Conservation (phyloP, 2,888 invertebrate genomes). For the Cheilosia grossa region DNA sequence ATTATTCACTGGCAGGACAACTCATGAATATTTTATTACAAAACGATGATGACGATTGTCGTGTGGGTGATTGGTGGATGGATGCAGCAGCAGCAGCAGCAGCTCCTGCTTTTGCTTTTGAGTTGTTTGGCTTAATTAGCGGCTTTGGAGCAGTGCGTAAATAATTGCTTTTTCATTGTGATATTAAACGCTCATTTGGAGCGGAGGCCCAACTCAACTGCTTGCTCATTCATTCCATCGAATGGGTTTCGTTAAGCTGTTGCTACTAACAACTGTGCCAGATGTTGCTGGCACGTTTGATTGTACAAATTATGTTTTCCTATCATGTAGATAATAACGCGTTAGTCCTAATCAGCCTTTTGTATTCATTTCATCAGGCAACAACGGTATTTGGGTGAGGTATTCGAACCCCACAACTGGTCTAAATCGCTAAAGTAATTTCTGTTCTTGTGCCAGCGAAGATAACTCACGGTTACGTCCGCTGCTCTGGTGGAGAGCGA, state of each 20-base stretch:
- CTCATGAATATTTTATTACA: constrained; percentile 45
- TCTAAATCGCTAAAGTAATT: background rate
- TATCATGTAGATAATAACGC: background rate
- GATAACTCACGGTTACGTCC: no score
- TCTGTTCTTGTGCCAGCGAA: background rate
- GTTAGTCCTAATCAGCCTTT: constrained; percentile 8
- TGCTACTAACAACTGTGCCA: constrained; percentile 24
- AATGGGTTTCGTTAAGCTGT: constrained; percentile 29
- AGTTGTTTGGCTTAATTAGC: constrained; percentile 53
- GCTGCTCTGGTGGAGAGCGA: no score
- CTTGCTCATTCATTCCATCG: background rate
- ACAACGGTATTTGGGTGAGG: background rate
- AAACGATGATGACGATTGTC: constrained; percentile 26
- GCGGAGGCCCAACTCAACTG: constrained; percentile 12
- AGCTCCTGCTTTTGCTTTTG: background rate
- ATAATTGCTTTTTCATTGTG: constrained; percentile 46
- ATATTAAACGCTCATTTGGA: constrained; percentile 41
- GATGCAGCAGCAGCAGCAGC: background rate
- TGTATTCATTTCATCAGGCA: background rate
- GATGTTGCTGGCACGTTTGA: constrained; percentile 27
- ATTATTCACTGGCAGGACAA: constrained; percentile 33
- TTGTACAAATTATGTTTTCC: constrained; percentile 13
- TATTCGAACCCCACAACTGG: background rate
- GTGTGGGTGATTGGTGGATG: background rate
- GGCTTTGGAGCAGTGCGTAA: constrained; percentile 11